phyloP scores from a whole-genome alignment of 1,140 invertebrate genomes.

The Polyergus mexicanus region DNA sequence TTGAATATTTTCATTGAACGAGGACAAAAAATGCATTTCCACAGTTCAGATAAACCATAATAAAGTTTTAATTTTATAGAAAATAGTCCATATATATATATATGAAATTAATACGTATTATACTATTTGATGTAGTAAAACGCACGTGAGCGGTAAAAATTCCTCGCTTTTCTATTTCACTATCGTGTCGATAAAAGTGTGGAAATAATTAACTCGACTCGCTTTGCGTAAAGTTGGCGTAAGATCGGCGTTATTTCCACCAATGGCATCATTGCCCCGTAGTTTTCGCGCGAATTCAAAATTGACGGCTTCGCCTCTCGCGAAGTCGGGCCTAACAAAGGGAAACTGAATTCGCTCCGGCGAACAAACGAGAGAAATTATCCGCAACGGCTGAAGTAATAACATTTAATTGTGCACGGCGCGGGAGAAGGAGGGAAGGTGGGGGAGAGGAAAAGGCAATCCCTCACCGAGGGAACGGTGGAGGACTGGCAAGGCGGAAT shows the following conservation, averaged over 20 bases:
- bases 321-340: background rate
- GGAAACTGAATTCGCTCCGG: conserved; percentile 38
- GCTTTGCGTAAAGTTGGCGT: background rate
- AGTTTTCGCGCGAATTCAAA: background rate
- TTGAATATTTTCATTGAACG: too few relatives aligned
- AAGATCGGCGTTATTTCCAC: conserved; percentile 2
- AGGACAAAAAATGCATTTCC: too few relatives aligned
- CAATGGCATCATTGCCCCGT: too few relatives aligned
- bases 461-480: conserved; percentile 29
- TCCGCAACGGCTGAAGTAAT: conserved; percentile 82
- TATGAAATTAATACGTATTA: too few relatives aligned
- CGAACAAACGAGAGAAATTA: conserved; percentile 84
- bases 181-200: background rate
- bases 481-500: conserved; percentile 69
- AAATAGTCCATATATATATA: too few relatives aligned
- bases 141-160: background rate
- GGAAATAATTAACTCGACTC: conserved; percentile 15
- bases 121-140: too few relatives aligned
- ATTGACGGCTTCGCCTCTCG: conserved; percentile 28
- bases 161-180: background rate
- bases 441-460: background rate
- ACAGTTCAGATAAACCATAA: too few relatives aligned
- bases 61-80: too few relatives aligned
- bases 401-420: conserved; percentile 77
- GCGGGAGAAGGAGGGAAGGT: too few relatives aligned